phyloP scores from a whole-genome alignment of 2,797 vertebrate species.

The Echiichthys vipera region DNA sequence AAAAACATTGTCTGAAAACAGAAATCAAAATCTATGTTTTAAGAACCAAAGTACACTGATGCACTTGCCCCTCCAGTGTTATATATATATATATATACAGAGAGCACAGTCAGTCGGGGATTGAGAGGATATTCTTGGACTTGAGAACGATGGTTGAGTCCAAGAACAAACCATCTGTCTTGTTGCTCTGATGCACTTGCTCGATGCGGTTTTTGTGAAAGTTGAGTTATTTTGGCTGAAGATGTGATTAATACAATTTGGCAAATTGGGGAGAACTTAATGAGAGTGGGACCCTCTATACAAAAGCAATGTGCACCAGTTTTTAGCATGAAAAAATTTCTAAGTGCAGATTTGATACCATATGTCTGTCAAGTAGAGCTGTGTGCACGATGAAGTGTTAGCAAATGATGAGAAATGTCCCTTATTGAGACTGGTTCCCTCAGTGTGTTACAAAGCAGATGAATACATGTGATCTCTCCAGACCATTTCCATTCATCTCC shows the following conservation, averaged over 20 bases:
- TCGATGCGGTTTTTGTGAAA: constrained; percentile 12
- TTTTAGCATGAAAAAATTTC: not conserved
- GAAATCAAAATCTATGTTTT: constrained; percentile 3
- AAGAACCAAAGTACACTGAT: not conserved
- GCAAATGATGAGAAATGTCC: not conserved
- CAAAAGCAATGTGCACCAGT: not conserved
- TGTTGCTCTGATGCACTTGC: not conserved
- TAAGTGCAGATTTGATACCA: not conserved
- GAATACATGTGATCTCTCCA: not conserved
- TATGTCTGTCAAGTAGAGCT: not conserved
- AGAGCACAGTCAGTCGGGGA: constrained; percentile 14
- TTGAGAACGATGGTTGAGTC: not conserved
- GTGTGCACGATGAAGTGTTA: not conserved
- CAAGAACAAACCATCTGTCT: constrained; percentile 34
- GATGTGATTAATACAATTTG: constrained; percentile 15
- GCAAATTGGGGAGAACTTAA: not conserved
- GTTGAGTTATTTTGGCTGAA: constrained; percentile 13
- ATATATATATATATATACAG: not conserved
- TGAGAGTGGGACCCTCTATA: not conserved
- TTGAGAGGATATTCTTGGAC: constrained; percentile 11
- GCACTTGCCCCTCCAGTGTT: not conserved
- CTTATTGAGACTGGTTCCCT: not conserved
- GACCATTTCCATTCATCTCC: not conserved
- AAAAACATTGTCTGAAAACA: constrained; percentile 93
- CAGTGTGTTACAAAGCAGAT: too few species aligned